Base-by-base conservation (phyloP, 2,888 invertebrate species). In the Hypselothyrea guttata region DNA sequence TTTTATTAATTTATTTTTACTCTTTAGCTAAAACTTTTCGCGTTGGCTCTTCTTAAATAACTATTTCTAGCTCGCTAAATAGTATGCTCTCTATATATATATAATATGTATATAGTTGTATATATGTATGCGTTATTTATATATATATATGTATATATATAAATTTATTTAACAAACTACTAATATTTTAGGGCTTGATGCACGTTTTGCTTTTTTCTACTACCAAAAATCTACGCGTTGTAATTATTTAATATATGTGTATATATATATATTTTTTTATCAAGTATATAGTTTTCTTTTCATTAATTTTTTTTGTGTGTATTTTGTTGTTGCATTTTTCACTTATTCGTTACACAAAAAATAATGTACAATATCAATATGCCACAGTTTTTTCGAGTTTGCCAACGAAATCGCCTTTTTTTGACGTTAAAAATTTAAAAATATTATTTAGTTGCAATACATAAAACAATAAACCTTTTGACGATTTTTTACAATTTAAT, bases 121-220 rank as follows among this genome's bases (percentile, higher is more conserved):
- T 56, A 41, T 61, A 28, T 58, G 22, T 5, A 5, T n/a, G n/a
- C n/a, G n/a, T 34, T 49, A 38, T 64, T 22, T 51, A 38, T 54
- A 41, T 61, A 49, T 60, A 4, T 57, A 9, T 71, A 13, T 58
- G 34, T 65, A 40, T 75, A 47, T 65, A 57, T 79, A 81, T 83
- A 73, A 76, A 79, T 79, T 85, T 72, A 85, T 85, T 83, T 83
- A 83, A 83, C 78, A 79, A 85, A 83, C 85, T 85, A 79, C 78
- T 79, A 85, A 75, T 60, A 9, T 72, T 22, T 85, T 69, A 75
- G 73, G 73, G 75, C 59, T 54, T 70, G 53, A 70, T 71, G 71
- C 67, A 56, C 74, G 65, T 53, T 22, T 22, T 22, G 2, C 3
- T 22, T 65, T 31, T 55, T 76, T 75, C 79, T 76, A 79, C 85